A percentile compares a stretch with the other conserved stretches of the same genome.
Evolutionary conservation across 2,797 vertebrate genomes (phyloP).

Genomic region (Macropus fuliginosus): DNA sequence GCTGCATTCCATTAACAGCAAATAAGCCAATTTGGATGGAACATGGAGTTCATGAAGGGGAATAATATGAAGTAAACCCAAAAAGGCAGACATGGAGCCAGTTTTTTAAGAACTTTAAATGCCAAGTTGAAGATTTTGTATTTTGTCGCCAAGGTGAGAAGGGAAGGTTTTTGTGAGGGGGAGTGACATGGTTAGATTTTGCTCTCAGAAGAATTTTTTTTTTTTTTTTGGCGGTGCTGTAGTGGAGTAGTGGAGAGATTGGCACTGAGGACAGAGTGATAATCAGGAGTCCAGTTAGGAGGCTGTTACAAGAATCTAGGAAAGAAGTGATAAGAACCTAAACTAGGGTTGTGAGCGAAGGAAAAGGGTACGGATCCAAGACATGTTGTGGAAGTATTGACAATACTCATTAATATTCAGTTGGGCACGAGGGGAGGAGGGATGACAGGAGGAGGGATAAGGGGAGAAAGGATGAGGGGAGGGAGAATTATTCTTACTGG

Average conservation of each 20-base stretch:
- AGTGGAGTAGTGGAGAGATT: background rate
- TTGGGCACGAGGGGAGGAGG: background rate
- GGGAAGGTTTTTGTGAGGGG: background rate
- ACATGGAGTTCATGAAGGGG: background rate
- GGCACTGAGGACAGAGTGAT: background rate
- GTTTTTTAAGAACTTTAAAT: background rate
- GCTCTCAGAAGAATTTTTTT: background rate
- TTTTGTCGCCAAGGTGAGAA: background rate
- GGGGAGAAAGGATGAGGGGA: background rate
- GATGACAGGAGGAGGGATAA: background rate
- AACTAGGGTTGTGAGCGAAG: background rate
- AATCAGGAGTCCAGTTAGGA: background rate
- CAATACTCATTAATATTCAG: background rate
- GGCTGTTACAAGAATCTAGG: background rate
- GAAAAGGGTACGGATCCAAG: background rate
- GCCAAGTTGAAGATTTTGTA: background rate
- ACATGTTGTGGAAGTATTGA: background rate
- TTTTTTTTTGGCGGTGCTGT: background rate
- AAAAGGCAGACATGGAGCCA: background rate
- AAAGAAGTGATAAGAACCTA: background rate
- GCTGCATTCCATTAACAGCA: background rate
- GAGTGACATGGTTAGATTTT: background rate
- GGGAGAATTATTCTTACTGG: background rate
- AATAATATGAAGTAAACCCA: background rate
- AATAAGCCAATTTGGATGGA: background rate